Conservation (phyloP, 2,113 vertebrate species). For the Melanotaenia duboulayi region DNA sequence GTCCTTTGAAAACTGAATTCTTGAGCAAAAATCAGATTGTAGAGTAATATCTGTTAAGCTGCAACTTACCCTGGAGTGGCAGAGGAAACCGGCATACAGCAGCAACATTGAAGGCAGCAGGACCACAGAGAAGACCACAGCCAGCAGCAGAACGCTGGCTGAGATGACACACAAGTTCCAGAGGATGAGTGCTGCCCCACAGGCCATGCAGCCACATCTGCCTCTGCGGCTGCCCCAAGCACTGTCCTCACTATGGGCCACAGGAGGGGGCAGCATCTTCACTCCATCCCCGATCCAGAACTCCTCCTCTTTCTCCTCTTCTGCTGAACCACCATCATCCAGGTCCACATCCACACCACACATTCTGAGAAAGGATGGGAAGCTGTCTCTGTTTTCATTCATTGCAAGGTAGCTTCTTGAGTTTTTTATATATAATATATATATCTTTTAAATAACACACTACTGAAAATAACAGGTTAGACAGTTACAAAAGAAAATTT, state of each 20-base stretch:
- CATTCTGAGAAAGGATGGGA: conserved; percentile 66
- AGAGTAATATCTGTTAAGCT: too few species aligned
- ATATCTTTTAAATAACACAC: too few species aligned
- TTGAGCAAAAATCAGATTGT: too few species aligned
- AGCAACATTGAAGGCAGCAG: conserved; percentile 86
- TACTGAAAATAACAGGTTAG: background rate
- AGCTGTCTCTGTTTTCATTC: too few species aligned
- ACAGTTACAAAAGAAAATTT: background rate
- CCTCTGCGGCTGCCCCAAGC: conserved; percentile 82
- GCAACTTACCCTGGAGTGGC: conserved; percentile 88
- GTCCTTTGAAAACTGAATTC: too few species aligned
- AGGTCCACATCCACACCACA: conserved; percentile 80
- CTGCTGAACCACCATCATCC: conserved; percentile 70
- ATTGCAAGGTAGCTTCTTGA: background rate
- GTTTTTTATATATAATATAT: too few species aligned
- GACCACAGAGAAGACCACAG: conserved; percentile 80
- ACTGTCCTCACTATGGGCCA: conserved; percentile 72
- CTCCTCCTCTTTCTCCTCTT: conserved; percentile 81
- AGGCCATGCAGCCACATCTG: conserved; percentile 85
- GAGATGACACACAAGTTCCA: conserved; percentile 84
- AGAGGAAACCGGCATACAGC: conserved; percentile 88
- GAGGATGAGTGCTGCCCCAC: conserved; percentile 81
- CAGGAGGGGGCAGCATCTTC: conserved; percentile 82
- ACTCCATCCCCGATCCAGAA: conserved; percentile 75
- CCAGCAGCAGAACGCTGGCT: conserved; percentile 80